Base-by-base conservation (phyloP, 2,888 invertebrate genomes). In the Stictocephala bisonia region DNA sequence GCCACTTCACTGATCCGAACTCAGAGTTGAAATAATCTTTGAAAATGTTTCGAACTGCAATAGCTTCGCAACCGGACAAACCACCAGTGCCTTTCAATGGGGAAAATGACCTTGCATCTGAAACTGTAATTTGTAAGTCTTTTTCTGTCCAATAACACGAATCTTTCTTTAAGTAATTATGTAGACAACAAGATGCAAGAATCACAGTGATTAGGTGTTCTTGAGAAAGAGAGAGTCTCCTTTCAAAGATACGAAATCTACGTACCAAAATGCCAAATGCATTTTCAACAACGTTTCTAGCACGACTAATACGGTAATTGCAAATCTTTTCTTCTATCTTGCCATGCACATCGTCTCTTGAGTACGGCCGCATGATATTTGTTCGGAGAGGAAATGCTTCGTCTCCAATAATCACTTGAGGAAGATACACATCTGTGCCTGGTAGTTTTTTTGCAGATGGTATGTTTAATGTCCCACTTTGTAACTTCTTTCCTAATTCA, bases 401-500 rank as follows among this genome's bases (percentile, higher is more conserved):
- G 66, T 76, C 75, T 53, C 53, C 53, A 56, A 79, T 71, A 64
- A 76, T 70, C 66, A 75, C 72, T 27, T 70, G 31, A 26, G 70
- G 56, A 22, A 70, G 22, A 24, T 24, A 40, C 24, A 60, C 15
- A 22, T 50, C 35, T n/a, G 29, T 74, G 15, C 75, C 77, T 40
- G 80, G 78, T 22, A 79, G 74, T 66, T 72, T 74, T 78, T 64
- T 35, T 68, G 67, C 58, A n/a, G 79, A 78, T 29, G 78, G 64
- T 71, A 77, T 75, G 71, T 78, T 76, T 77, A 40, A 64, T 53
- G 70, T 64, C 15, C 35, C 35, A 60, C 31, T 18, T 20, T 60
- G 11, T 22, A 31, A 31, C 35, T 31, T 60, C 22, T 60, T 60
- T n/a, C 60, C 60, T 18, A 60, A 60, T 18, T 60, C 60, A 31